These are phyloP conservation scores for Apotomis turbidana DNA, from an alignment of 2,888 invertebrate species.

Conservation along the genomic window DNA sequence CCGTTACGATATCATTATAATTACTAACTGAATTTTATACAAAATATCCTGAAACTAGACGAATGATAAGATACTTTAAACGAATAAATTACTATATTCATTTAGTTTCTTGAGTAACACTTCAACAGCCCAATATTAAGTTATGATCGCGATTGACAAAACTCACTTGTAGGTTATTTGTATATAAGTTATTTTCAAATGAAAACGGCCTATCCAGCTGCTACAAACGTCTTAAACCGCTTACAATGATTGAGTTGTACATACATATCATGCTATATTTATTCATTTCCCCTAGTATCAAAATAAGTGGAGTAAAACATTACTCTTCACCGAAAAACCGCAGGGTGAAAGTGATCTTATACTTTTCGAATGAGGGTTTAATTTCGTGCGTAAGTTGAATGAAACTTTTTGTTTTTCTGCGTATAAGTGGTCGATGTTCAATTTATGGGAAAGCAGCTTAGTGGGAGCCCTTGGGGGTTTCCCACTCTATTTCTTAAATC, in stretches of 20 bases:
- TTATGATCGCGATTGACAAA: too few relatives aligned
- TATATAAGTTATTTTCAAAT: not conserved
- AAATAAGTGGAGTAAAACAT: slow-evolving; percentile 50
- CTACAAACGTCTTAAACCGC: slow-evolving; percentile 49
- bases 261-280: slow-evolving; percentile 49
- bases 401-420: slow-evolving; percentile 57
- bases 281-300: slow-evolving; percentile 62
- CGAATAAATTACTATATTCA: too few relatives aligned
- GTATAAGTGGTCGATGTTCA: slow-evolving; percentile 69
- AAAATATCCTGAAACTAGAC: too few relatives aligned
- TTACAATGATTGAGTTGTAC: slow-evolving; percentile 58
- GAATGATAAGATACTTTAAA: too few relatives aligned
- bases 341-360: slow-evolving; percentile 49
- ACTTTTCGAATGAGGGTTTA: slow-evolving; percentile 46
- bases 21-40: too few relatives aligned
- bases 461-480: slow-evolving; percentile 62
- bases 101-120: too few relatives aligned
- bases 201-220: slow-evolving; percentile 5
- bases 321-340: slow-evolving; percentile 39
- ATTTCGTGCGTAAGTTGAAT: slow-evolving; percentile 44
- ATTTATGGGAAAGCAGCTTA: slow-evolving; percentile 71
- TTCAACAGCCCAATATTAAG: too few relatives aligned
- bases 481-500: slow-evolving; percentile 69
- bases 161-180: too few relatives aligned
- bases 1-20: too few relatives aligned